Base-by-base conservation (phyloP, 2,888 invertebrate genomes). In the Embidobia sp. region DNA sequence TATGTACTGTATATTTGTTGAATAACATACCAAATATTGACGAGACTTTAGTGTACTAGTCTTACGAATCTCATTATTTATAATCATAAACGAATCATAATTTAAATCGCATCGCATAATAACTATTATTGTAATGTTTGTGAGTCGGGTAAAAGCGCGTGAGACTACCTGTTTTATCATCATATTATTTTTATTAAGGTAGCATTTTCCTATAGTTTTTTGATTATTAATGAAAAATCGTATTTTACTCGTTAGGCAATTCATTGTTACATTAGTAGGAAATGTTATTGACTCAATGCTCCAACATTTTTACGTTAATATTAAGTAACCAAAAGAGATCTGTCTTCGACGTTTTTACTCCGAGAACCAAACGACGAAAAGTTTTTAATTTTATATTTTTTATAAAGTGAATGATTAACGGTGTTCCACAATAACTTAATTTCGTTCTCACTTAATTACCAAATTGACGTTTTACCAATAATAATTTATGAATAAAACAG, bases 51-150 rank as follows among this genome's bases (percentile, higher is more conserved):
- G 46, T 33, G 31, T 59, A 57, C 57, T 7, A 49, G 19, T 61
- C 27, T 48, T 49, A 64, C 16, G 73, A 74, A 74, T 74, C 66
- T 74, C 74, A 67, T 53, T 61, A 49, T 59, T 74, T 66, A 48
- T 66, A 73, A 29, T 49, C 64, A 51, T 51, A 31, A 59, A 10
- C 44, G n/a, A 48, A 59, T 55, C 26, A 44, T 67, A 46, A 46
- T 46, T 66, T 66, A 44, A 44, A 37, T 44, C 26, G 59, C 27
- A 18, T 42, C 26, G 35, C 29, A 22, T 61, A 42, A 51, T 18
- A 16, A 63, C 3, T 37, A 48, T 70, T 18, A 33, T 29, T 29
- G 35, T 64, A 8, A 35, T 27, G 48, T 44, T 48, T 37, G 40
- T 16, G 33, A 70, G 33, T 40, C 10, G 10, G 27, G 46, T 33